Conservation (phyloP, 2,888 invertebrate species). For the Lycophotia porphyrea region DNA sequence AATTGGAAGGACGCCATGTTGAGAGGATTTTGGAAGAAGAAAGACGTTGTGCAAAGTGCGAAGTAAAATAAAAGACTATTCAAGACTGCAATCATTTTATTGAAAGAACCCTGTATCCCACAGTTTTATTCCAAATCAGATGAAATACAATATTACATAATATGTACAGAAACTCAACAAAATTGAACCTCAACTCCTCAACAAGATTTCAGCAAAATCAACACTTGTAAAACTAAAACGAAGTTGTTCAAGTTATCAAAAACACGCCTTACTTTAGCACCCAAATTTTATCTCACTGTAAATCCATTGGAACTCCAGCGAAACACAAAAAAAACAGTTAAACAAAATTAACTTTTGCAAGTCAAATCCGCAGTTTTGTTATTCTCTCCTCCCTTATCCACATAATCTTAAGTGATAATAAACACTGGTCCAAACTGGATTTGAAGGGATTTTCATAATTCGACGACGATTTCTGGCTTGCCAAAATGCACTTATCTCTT, state of each 20-base stretch:
- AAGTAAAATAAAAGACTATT: too few species aligned
- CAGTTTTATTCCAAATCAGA: too few species aligned
- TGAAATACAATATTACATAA: background rate
- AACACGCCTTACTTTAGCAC: background rate
- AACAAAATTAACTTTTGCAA: slow-evolving; percentile 33
- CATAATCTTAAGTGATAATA: slow-evolving; percentile 58
- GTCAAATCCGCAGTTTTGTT: slow-evolving; percentile 40
- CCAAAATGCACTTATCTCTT: slow-evolving; percentile 44
- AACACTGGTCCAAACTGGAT: slow-evolving; percentile 54
- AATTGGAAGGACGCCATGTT: too few species aligned
- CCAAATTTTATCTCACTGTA: slow-evolving; percentile 14
- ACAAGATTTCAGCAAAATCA: background rate
- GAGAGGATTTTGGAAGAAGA: too few species aligned
- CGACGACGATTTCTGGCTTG: slow-evolving; percentile 33
- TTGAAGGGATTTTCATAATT: slow-evolving; percentile 53
- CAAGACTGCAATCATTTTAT: too few species aligned
- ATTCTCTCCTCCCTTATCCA: slow-evolving; percentile 33
- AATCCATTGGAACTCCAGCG: slow-evolving; percentile 6
- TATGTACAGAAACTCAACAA: background rate
- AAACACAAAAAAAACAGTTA: slow-evolving; percentile 9
- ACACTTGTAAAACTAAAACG: background rate
- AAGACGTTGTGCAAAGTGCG: too few species aligned
- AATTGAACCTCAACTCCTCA: background rate
- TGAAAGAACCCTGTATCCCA: too few species aligned
- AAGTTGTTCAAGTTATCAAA: slow-evolving; percentile 5